Percentiles rank a stretch among this genome's conserved stretches.
Evolutionary conservation across 1,140 invertebrate genomes (phyloP).

Genomic region (Camponotus pennsylvanicus): DNA sequence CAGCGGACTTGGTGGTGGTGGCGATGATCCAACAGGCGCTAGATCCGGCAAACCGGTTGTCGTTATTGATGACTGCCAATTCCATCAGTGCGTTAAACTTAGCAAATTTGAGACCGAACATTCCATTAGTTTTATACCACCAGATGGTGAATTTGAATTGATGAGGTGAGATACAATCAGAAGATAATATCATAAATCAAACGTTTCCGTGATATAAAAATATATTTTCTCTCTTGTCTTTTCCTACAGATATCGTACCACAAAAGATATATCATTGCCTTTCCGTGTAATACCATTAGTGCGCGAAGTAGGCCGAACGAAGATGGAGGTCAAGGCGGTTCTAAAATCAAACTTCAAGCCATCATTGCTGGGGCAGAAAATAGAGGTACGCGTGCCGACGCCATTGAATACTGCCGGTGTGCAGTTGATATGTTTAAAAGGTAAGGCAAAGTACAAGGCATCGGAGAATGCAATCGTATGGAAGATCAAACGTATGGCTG

Average conservation of each 20-base stretch:
- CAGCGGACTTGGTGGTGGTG: constrained; percentile 88
- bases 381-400: constrained; percentile 99
- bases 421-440: constrained; percentile 99
- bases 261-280: constrained; percentile 99
- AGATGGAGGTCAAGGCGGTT: constrained; percentile 99
- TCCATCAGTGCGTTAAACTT: constrained; percentile 99
- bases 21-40: constrained; percentile 94
- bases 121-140: constrained; percentile 99
- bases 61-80: constrained; percentile 99
- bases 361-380: constrained; percentile 99
- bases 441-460: constrained; percentile 99
- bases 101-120: constrained; percentile 99
- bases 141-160: constrained; percentile 99
- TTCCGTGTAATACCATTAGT: constrained; percentile 99
- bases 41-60: constrained; percentile 97
- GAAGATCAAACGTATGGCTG: constrained; percentile 99
- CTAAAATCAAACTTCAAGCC: constrained; percentile 99
- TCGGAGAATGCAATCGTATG: constrained; percentile 99
- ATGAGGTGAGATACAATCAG: constrained; percentile 92
- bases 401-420: constrained; percentile 99
- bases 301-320: constrained; percentile 98
- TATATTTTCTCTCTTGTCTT: neutral
- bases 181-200: neutral
- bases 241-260: constrained; percentile 95
- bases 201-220: neutral